Base-by-base conservation (phyloP, 92 coral and sea anemone genomes). In the Umimayanthus kanabou region DNA sequence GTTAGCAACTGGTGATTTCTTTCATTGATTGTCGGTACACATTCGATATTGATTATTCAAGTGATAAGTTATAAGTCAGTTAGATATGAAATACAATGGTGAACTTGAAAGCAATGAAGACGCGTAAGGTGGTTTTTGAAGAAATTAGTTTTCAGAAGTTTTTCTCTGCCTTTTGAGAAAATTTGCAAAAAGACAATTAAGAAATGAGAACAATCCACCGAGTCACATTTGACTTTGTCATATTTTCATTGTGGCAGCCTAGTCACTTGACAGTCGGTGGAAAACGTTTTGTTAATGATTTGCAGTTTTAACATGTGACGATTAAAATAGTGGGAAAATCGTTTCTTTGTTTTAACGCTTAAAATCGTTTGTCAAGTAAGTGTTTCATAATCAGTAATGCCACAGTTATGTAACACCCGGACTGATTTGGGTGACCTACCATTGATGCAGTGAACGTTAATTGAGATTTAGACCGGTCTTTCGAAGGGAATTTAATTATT, bases 401-500 rank as follows among this genome's bases (percentile, higher is more conserved):
- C 25, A 47, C 53, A 8, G 9, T 47, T 47, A 1, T 55, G 33
- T 30, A 15, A 53, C 11, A 57, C 64, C 13, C 80, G 80, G 55
- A 61, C 26, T 20, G 25, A 16, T 22, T 2, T 22, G 39, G 84
- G 43, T 53, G 37, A 79, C 82, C 84, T 3, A 29, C 4, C 14
- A 28, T 69, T 69, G 61, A 69, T 7, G 4, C 26, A 70, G 53
- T 83, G 18, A 70, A 83, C 77, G 13, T 82, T 83, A 43, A 70
- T 83, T 40, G 61, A 47, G 58, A 69, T 79, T 28, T 79, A 42
- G 64, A 73, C 49, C 15, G 40, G 22, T n/a, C 77, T 33, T n/a
- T 67, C 75, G 40, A 69, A 49, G 40, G 30, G 47, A 83, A 83
- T 71, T 83, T 40, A 83, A 83, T 83, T 70, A n/a, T 69, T 69